phyloP scores from a whole-genome alignment of 2,888 invertebrate species.

The Andrena marginata region DNA sequence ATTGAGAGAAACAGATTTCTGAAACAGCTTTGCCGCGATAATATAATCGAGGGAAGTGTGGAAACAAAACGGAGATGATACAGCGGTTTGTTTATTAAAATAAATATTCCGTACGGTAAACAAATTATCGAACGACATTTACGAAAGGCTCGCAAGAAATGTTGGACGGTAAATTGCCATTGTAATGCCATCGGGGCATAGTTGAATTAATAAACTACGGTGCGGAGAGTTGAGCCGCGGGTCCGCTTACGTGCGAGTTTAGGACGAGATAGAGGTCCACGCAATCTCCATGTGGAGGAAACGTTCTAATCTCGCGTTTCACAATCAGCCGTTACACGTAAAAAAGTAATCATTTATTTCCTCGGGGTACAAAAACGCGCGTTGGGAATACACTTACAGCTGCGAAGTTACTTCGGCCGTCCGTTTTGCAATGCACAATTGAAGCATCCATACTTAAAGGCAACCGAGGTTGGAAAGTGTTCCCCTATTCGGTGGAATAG shows the following conservation, averaged over 20 bases:
- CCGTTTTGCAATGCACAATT: too few relatives aligned
- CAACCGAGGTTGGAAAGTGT: too few relatives aligned
- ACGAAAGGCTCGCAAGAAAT: not conserved
- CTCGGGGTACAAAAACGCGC: not conserved
- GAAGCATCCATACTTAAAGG: too few relatives aligned
- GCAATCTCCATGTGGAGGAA: not conserved
- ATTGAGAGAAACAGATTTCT: too few relatives aligned
- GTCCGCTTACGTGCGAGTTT: not conserved
- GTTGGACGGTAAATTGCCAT: not conserved
- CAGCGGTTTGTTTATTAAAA: too few relatives aligned
- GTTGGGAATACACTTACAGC: not conserved
- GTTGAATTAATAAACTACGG: not conserved
- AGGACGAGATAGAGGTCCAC: not conserved
- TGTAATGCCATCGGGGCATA: not conserved
- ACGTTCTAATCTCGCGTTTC: constrained; percentile 10
- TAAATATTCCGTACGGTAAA: not conserved
- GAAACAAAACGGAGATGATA: too few relatives aligned
- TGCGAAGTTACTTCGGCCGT: too few relatives aligned
- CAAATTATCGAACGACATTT: not conserved
- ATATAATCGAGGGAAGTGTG: too few relatives aligned
- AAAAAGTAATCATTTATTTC: constrained; percentile 7
- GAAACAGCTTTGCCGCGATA: too few relatives aligned
- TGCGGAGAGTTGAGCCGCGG: not conserved
- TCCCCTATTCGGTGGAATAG: too few relatives aligned
- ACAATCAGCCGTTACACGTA: not conserved